A percentile compares a stretch with the other conserved stretches of the same genome.
These are phyloP conservation scores for Orcinus orca DNA, from an alignment of 2,113 vertebrate species.

Conservation along the genomic window DNA sequence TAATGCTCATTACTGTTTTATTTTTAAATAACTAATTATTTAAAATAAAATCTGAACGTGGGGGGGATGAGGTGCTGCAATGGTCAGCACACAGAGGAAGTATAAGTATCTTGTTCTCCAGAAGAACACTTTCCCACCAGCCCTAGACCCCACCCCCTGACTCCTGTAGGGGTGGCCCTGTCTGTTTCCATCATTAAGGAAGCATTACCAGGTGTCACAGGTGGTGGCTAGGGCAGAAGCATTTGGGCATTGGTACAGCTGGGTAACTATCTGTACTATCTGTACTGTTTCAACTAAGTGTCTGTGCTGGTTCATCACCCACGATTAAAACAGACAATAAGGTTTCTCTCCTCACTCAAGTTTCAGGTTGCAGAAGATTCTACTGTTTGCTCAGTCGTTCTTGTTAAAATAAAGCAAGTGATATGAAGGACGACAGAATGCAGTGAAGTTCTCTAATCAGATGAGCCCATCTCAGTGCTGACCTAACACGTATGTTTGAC, in stretches of 20 bases:
- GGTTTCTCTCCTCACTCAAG: not conserved
- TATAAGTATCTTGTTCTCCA: not conserved
- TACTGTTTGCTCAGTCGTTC: not conserved
- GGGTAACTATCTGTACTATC: not conserved
- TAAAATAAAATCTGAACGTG: not conserved
- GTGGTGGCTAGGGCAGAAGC: not conserved
- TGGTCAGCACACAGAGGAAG: not conserved
- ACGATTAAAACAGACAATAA: not conserved
- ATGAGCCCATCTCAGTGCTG: not conserved
- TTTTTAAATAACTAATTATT: not conserved
- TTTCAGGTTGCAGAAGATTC: not conserved
- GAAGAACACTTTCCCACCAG: not conserved
- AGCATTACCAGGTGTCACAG: not conserved
- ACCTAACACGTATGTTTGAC: not conserved
- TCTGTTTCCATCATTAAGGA: not conserved
- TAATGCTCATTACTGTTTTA: not conserved
- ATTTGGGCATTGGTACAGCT: not conserved
- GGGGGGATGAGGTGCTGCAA: accelerated
- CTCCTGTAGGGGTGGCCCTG: not conserved
- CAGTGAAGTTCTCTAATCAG: not conserved
- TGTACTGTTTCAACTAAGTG: not conserved
- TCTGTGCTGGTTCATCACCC: not conserved
- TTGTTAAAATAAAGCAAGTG: slow-evolving; percentile 19
- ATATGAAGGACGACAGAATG: not conserved
- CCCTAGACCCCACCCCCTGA: not conserved